Percentiles rank a stretch among this genome's conserved stretches.
These are phyloP conservation scores for Phoenicopterus ruber DNA, from an alignment of 2,113 vertebrate genomes.

Conservation along the genomic window DNA sequence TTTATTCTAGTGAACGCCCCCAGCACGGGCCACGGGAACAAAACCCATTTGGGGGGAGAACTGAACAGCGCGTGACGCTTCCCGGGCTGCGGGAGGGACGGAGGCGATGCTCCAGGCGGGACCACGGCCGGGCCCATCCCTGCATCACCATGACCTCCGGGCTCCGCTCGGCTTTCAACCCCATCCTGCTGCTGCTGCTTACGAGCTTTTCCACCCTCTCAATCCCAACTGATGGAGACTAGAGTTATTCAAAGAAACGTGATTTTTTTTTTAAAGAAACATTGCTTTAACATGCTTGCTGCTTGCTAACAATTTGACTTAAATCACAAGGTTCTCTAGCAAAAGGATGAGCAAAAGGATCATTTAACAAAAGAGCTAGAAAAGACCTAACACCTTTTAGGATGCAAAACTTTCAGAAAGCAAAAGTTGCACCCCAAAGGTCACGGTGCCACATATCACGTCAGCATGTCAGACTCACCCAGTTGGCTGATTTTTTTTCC, in stretches of 20 bases:
- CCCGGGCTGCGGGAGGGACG: background rate
- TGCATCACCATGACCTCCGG: background rate
- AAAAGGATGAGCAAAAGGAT: background rate
- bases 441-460: fast-evolving
- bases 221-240: too few species aligned
- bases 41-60: too few species aligned
- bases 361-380: background rate
- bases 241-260: background rate
- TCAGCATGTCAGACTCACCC: too few species aligned
- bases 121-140: background rate
- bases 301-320: background rate
- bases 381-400: background rate
- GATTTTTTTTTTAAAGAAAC: background rate
- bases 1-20: background rate
- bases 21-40: background rate
- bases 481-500: background rate
- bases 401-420: background rate
- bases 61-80: background rate
- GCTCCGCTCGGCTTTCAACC: background rate
- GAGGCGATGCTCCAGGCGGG: background rate
- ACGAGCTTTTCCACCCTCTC: background rate
- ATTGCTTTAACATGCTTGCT: background rate
- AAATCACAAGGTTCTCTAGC: background rate
- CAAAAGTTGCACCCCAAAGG: background rate
- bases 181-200: background rate